Evolutionary conservation across 64 coral and sea anemone species (phyloP), one percentile per base, ranked within the genome.

Genomic region (Astreopora myriophthalma): DNA sequence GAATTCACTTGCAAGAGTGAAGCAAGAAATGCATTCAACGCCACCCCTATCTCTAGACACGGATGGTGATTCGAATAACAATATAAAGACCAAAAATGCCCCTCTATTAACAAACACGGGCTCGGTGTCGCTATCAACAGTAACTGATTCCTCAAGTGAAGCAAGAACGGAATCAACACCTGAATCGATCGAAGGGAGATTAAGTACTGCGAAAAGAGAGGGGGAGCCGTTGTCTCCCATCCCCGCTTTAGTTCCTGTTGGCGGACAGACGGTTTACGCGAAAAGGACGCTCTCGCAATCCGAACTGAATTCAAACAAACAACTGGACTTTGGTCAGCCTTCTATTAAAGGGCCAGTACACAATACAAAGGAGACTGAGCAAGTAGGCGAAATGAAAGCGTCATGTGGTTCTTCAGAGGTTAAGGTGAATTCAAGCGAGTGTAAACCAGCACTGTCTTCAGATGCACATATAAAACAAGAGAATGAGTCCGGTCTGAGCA

Each of bases 181-280:
- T 12, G 79, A 64, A 23, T 3, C 3, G 3, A 25, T 30, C 57
- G 79, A 82, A 32, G 76, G 48, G 27, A 31, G 19, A 35, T 27
- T 33, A 34, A 24, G 5, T 38, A 22, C 57, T 7, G 19, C 64
- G 28, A 82, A 82, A 37, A 40, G 48, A 31, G 90, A 92, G 62
- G 89, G 74, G 37, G 90, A 92, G 30, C 63, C 90, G 0, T 10
- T 75, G 8, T 85, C 79, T 42, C 90, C 90, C 30, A 81, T 92
- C 8, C 90, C 90, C 40, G 79, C 90, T 14, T 69, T 92, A 22
- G 90, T 92, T 10, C 90, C 90, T 92, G 90, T 76, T 17, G 90
- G 90, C 58, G 79, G 44, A 29, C 79, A 37, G 30, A 64, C 55
- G n/a, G 14, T 8, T 36, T 82, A 37, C 31, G 57, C 60, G 17